Conservation (phyloP, 2,888 invertebrate genomes). For the Mongoloraphidia duomilia region DNA sequence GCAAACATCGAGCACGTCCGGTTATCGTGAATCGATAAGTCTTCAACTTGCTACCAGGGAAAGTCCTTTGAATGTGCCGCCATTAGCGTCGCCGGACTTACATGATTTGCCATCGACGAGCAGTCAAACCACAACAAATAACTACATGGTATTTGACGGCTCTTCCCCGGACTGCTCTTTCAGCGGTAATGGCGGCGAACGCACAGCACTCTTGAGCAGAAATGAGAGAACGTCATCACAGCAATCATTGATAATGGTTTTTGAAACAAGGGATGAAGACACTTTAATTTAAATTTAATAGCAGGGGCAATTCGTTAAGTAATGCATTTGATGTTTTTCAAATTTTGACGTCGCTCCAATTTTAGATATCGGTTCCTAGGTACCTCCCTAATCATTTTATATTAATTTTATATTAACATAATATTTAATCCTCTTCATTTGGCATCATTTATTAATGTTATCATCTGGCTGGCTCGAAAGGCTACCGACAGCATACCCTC, state of each 20-base stretch:
- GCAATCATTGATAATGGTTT: constrained; percentile 59
- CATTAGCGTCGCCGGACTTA: constrained; percentile 47
- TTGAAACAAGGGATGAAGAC: constrained; percentile 74
- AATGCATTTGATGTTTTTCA: too few relatives aligned
- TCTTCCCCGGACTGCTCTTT: constrained; percentile 45
- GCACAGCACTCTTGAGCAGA: constrained; percentile 47
- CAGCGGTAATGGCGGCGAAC: constrained; percentile 46
- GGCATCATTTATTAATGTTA: too few relatives aligned
- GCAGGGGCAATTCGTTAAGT: too few relatives aligned
- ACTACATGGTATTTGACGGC: constrained; percentile 36
- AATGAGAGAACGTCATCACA: constrained; percentile 51
- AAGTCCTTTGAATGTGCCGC: constrained; percentile 38
- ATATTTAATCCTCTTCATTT: too few relatives aligned
- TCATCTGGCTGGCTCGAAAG: too few relatives aligned
- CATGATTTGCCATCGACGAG: constrained; percentile 39
- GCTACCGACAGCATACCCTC: too few relatives aligned
- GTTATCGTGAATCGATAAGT: constrained; percentile 38
- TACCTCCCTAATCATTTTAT: too few relatives aligned
- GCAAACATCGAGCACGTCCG: constrained; percentile 75
- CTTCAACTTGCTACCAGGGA: constrained; percentile 45
- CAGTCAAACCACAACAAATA: constrained; percentile 32
- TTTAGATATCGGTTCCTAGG: too few relatives aligned
- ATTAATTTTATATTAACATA: too few relatives aligned
- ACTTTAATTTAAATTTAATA: constrained; percentile 51
- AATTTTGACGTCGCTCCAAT: too few relatives aligned